Conservation (phyloP, 2,888 invertebrate genomes). For the Acanthosepion pharaonis region DNA sequence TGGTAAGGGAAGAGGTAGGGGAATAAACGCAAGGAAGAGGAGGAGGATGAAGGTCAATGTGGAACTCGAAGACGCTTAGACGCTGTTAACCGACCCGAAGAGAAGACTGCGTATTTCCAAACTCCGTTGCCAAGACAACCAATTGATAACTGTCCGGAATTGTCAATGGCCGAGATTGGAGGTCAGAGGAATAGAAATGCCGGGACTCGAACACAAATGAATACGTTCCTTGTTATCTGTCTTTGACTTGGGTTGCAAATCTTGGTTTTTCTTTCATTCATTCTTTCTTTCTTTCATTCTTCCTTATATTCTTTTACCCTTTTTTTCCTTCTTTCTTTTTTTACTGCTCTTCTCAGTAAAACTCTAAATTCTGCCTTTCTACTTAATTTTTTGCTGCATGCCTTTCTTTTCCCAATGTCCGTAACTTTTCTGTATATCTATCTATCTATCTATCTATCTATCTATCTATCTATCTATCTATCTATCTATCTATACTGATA, state of each 20-base stretch:
- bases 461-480: no score
- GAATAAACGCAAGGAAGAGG: no score
- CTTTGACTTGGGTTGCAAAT: not conserved
- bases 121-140: not conserved
- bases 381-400: not conserved
- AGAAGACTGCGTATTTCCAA: not conserved
- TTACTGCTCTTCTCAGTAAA: not conserved
- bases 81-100: not conserved
- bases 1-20: not conserved
- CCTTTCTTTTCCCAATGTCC: not conserved
- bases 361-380: not conserved
- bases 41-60: no score
- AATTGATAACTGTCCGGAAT: not conserved
- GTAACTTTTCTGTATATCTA: no score
- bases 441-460: no score
- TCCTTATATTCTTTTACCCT: not conserved
- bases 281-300: no score
- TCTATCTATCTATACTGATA: no score
- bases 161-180: slow-evolving; percentile 22
- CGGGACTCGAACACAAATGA: not conserved
- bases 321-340: not conserved
- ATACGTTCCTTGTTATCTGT: not conserved
- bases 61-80: not conserved
- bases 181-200: not conserved
- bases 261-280: not conserved